Evolutionary conservation across 2,888 invertebrate species (phyloP).

Genomic region (Diaphora mendica): DNA sequence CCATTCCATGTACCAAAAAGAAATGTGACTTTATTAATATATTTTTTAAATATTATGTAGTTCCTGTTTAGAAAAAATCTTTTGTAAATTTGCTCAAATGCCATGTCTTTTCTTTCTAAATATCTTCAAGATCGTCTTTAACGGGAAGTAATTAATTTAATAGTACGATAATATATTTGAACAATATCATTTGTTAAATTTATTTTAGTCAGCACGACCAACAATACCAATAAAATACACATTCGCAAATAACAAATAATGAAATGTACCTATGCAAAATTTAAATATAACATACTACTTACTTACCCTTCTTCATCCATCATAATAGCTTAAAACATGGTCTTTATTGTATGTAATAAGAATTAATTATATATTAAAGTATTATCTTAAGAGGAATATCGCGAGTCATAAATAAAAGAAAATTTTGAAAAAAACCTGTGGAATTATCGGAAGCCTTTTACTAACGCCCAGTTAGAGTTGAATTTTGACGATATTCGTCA

Average conservation of each 20-base stretch:
- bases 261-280: neutral
- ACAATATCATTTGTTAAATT: neutral
- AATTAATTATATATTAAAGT: conserved; percentile 6
- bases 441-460: conserved; percentile 5
- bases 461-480: too few relatives aligned
- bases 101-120: neutral
- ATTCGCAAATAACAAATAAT: neutral
- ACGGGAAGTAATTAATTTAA: neutral
- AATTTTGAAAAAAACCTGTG: neutral
- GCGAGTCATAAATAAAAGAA: conserved; percentile 7
- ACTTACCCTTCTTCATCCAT: too few relatives aligned
- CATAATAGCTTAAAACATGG: neutral
- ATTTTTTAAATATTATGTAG: neutral
- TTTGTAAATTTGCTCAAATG: neutral
- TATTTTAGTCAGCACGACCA: neutral
- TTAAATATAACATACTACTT: neutral
- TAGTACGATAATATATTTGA: neutral
- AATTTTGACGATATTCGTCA: too few relatives aligned
- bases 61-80: neutral
- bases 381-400: conserved; percentile 10
- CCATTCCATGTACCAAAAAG: conserved; percentile 1
- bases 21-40: neutral
- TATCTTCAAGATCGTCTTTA: neutral
- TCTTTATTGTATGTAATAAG: conserved; percentile 5
- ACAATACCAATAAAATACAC: neutral